Percentiles rank a stretch among this genome's conserved stretches.
Conservation (phyloP, 2,797 vertebrate species). For the Schizothorax lantsangensis region DNA sequence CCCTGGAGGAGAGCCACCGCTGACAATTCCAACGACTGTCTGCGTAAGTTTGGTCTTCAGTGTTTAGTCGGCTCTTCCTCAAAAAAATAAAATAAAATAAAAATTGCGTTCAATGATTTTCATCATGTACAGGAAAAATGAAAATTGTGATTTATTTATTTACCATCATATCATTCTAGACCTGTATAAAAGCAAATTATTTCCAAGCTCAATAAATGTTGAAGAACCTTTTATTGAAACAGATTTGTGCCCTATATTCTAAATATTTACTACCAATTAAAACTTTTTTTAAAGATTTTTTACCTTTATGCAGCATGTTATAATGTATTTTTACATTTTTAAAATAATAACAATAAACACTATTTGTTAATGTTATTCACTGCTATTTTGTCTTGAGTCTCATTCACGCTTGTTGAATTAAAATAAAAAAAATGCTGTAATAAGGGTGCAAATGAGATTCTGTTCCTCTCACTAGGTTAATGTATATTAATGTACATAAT, state of each 20-base stretch:
- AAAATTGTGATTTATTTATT: background rate
- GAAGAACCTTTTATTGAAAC: background rate
- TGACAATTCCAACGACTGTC: slow-evolving; percentile 88
- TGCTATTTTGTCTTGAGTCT: background rate
- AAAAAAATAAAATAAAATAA: background rate
- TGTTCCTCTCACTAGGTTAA: background rate
- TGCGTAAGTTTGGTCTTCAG: slow-evolving; percentile 78
- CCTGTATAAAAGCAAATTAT: background rate
- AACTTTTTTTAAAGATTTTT: too few relatives aligned
- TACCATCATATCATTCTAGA: background rate
- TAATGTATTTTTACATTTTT: too few relatives aligned
- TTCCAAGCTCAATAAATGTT: background rate
- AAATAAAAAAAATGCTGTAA: background rate
- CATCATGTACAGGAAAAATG: background rate
- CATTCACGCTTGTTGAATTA: background rate
- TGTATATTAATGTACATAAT: too few relatives aligned
- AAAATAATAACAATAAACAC: too few relatives aligned
- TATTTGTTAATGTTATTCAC: background rate
- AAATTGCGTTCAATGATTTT: too few relatives aligned
- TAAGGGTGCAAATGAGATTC: background rate
- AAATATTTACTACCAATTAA: too few relatives aligned
- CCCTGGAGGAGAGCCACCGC: slow-evolving; percentile 92
- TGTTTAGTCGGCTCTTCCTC: background rate
- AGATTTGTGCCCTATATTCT: background rate
- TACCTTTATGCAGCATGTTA: too few relatives aligned